Conservation (phyloP, 2,113 vertebrate species). For the Eolophus roseicapilla region DNA sequence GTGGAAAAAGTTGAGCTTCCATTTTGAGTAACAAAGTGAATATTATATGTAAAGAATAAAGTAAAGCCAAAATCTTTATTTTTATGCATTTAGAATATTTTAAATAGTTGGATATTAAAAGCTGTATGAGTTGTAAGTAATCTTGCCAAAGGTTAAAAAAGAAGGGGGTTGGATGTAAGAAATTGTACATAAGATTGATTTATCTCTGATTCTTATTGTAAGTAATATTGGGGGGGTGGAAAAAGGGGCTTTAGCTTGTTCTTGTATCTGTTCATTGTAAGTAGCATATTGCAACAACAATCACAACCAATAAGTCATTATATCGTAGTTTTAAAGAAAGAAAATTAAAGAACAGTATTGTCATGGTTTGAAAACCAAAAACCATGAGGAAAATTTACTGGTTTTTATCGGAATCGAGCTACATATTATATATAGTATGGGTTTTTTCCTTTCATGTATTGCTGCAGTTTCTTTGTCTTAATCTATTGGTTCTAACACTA, state of each 20-base stretch:
- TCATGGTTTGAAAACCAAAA: constrained; percentile 72
- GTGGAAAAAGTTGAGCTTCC: constrained; percentile 83
- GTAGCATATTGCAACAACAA: constrained; percentile 78
- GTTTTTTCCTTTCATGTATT: constrained; percentile 70
- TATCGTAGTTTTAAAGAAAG: constrained; percentile 70
- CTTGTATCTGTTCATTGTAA: constrained; percentile 71
- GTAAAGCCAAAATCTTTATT: constrained; percentile 99
- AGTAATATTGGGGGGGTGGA: constrained; percentile 63
- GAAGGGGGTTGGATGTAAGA: constrained; percentile 84
- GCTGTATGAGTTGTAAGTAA: constrained; percentile 94
- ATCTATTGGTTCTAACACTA: constrained; percentile 74
- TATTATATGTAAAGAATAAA: constrained; percentile 81
- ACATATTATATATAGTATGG: constrained; percentile 64
- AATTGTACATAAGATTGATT: constrained; percentile 86
- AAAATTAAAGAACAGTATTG: constrained; percentile 75
- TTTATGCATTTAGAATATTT: constrained; percentile 99
- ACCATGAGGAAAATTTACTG: constrained; percentile 64
- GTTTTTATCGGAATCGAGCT: constrained; percentile 65
- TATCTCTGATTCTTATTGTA: constrained; percentile 80
- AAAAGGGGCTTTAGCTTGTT: constrained; percentile 69
- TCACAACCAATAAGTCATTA: constrained; percentile 75
- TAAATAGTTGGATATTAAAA: constrained; percentile 97
- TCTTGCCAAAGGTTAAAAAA: constrained; percentile 95
- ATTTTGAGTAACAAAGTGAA: constrained; percentile 78
- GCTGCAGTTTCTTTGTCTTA: constrained; percentile 75